Evolutionary conservation across 2,113 vertebrate genomes (phyloP).

Genomic region (Sclerurus mexicanus): DNA sequence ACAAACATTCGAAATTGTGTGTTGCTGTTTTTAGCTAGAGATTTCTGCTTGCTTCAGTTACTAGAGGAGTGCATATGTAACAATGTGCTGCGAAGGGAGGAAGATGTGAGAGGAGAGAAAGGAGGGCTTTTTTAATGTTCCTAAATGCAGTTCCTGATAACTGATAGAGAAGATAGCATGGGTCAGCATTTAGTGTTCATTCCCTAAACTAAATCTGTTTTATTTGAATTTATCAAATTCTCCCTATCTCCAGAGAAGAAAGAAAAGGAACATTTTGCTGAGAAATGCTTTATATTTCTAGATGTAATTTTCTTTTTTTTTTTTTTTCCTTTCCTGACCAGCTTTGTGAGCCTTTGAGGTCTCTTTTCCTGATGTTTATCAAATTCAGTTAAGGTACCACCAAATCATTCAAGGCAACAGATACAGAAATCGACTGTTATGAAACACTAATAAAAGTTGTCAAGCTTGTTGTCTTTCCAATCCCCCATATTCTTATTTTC

Average conservation of each 20-base stretch:
- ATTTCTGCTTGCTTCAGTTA: background rate
- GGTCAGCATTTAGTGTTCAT: background rate
- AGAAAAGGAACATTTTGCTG: slow-evolving; percentile 4
- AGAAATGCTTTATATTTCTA: slow-evolving; percentile 12
- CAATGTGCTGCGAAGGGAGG: rapidly evolving
- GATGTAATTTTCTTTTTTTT: background rate
- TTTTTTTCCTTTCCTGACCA: background rate
- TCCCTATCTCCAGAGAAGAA: background rate
- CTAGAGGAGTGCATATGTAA: background rate
- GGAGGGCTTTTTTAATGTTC: background rate
- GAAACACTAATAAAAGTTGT: background rate
- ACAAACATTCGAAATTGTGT: background rate
- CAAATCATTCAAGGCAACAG: background rate
- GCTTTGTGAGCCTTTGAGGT: background rate
- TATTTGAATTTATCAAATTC: slow-evolving; percentile 6
- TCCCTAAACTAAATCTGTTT: background rate
- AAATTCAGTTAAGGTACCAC: slow-evolving; percentile 10
- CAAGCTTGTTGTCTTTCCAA: background rate
- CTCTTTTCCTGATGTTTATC: background rate
- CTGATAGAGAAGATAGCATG: background rate
- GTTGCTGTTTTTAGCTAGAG: background rate
- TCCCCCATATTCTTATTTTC: background rate
- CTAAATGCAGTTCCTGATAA: background rate
- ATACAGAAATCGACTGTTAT: background rate
- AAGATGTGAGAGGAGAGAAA: background rate